Evolutionary conservation across 2,113 vertebrate genomes (phyloP), one percentile per base, ranked within the genome.

Genomic region (Mionectes macconnelli): DNA sequence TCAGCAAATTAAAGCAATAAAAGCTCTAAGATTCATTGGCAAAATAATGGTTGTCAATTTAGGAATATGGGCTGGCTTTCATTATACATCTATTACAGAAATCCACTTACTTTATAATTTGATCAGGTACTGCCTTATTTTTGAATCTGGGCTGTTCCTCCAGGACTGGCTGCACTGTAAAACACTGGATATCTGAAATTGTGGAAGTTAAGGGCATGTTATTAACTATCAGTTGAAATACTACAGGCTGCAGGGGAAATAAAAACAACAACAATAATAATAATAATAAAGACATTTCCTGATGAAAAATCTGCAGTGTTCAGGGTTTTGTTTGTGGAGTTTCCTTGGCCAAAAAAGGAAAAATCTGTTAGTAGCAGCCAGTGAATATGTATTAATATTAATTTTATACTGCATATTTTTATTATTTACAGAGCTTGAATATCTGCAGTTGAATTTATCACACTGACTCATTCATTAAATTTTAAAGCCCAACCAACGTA

Each of bases 121-220:
- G 99, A 96, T 99, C 99, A 25, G 99, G 99, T 22, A 99, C 99
- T 2, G 99, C 99, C 87, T 99, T 99, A 91, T 99, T 99, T 98
- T 98, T 99, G 97, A 99, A 98, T 63, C 98, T 98, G 6, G 98
- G 98, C 52, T 99, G 99, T 62, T 99, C 99, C 96, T 99, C 99
- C 22, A 99, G 97, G 87, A 99, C 99, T 12, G 99, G 99, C 35
- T 99, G 99, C 42, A 99, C 99, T 12, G 99, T 99, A 94, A 99
- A 99, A 94, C 99, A 99, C 96, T 99, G 99, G 91, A 99, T 99
- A 84, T 99, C 99, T 99, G 98, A 80, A 94, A 47, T 49, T 2
- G 9, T 57, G 40, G 14, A 27, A 40, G 96, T 98, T 97, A 99
- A 99, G 98, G 98, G n/a, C 52, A 88, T n/a, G 39, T 18, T 78